These are phyloP conservation scores for Campylomormyrus numenius DNA, from an alignment of 2,113 vertebrate species.

Conservation along the genomic window DNA sequence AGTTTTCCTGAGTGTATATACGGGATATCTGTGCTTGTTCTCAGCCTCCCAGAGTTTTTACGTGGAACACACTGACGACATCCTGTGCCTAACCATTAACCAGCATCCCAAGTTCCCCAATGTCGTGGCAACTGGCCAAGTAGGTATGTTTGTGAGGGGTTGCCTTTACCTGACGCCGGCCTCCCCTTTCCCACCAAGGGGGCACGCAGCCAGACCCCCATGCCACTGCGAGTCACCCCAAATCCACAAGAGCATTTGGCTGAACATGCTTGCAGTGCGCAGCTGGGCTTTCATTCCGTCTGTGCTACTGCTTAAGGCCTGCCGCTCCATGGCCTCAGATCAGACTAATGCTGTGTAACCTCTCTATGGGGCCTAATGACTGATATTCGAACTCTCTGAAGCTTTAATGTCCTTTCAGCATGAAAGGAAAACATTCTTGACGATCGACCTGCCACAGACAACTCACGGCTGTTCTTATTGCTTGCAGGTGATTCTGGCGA, in stretches of 20 bases:
- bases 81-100: slow-evolving; percentile 98
- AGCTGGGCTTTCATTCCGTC: not conserved
- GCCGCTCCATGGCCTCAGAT: not conserved
- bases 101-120: slow-evolving; percentile 98
- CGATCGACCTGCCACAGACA: not conserved
- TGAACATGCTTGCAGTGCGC: not conserved
- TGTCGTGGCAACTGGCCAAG: slow-evolving; percentile 99
- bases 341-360: not conserved
- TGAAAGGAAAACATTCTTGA: not conserved
- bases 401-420: not conserved
- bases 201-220: not conserved
- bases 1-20: not conserved
- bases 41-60: slow-evolving; percentile 96
- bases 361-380: not conserved
- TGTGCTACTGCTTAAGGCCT: not conserved
- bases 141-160: slow-evolving; percentile 91
- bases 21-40: slow-evolving; percentile 26
- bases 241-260: not conserved
- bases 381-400: not conserved
- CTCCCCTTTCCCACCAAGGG: not conserved
- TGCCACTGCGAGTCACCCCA: not conserved
- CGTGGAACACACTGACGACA: slow-evolving; percentile 95
- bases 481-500: slow-evolving; percentile 91
- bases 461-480: slow-evolving; percentile 36
- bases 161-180: slow-evolving; percentile 37